These are phyloP conservation scores for Labeo calbasu DNA, from an alignment of 2,797 vertebrate genomes.

Conservation along the genomic window DNA sequence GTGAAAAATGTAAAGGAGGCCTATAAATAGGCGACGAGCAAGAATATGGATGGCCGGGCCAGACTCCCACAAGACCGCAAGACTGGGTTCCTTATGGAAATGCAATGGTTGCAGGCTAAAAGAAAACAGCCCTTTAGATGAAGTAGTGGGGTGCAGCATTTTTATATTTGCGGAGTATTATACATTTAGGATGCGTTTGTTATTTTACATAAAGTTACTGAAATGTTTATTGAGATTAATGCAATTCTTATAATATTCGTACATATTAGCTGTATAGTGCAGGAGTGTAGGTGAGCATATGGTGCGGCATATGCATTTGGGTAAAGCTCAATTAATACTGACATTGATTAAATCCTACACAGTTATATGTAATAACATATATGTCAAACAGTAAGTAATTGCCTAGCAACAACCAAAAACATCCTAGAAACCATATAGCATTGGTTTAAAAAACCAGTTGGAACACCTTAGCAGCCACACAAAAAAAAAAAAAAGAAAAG, in stretches of 20 bases:
- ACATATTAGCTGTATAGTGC: not conserved
- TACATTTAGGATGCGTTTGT: not conserved
- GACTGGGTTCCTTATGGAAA: constrained; percentile 38
- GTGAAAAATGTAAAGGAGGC: constrained; percentile 75
- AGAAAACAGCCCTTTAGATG: constrained; percentile 19
- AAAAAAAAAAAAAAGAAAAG: too few species aligned
- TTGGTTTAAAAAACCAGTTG: not conserved
- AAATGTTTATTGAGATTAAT: constrained; percentile 21
- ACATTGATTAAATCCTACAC: not conserved
- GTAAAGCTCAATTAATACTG: not conserved
- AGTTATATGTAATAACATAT: not conserved
- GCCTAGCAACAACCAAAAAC: not conserved
- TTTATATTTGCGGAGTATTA: not conserved
- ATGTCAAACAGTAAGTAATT: not conserved
- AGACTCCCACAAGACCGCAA: constrained; percentile 64
- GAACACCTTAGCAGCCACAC: too few species aligned
- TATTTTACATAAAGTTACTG: not conserved
- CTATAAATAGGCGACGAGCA: constrained; percentile 75
- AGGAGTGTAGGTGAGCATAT: not conserved
- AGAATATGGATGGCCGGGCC: constrained; percentile 71
- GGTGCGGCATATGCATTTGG: not conserved
- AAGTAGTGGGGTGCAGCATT: not conserved
- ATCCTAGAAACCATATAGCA: not conserved
- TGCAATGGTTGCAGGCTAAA: not conserved
- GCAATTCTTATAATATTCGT: not conserved